Evolutionary conservation across 2,113 vertebrate species (phyloP), one percentile per base, ranked within the genome.

Genomic region (Microcebus tavaratra): DNA sequence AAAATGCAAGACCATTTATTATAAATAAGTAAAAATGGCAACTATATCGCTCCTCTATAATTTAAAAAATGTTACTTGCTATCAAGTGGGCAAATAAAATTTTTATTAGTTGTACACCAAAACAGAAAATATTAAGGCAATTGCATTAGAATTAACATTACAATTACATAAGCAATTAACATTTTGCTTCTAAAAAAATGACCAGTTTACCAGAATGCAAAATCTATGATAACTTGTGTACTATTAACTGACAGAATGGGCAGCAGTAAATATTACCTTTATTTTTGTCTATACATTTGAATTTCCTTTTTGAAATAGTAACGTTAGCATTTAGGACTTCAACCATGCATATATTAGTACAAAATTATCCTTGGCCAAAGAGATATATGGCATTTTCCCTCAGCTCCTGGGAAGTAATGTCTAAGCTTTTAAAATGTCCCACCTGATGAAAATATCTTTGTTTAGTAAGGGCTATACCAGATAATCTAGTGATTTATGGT

Each of bases 31-130:
- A 70, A 86, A 68, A 89, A 89, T 85, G 55, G 10, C 10, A 90
- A 48, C 18, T 72, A 50, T 42, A 72, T 73, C 79, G 31, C 1
- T 86, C 34, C 59, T 94, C 18, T 68, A n/a, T 88, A 80, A 67
- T 84, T 90, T 80, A 55, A n/a, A 78, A 87, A 50, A 42, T 31
- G 15, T 48, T 20, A 36, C 48, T 93, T 79, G 27, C 13, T 79
- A 82, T 70, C 21, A 57, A 79, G 70, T 90, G 57, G 15, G 34
- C 39, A 86, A 91, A 96, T 75, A 80, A 93, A 82, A 53, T 63
- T 93, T 23, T 45, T 75, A 5, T 79, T 87, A 31, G 0, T 20
- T 63, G 25, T 34, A 59, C 3, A 53, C 3, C 5, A 39, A 94
- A 95, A 84, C 27, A 90, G 92, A 89, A 95, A 25, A 36, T 65